These are phyloP conservation scores for Cottus gobio DNA, from an alignment of 2,113 vertebrate genomes.

Conservation along the genomic window DNA sequence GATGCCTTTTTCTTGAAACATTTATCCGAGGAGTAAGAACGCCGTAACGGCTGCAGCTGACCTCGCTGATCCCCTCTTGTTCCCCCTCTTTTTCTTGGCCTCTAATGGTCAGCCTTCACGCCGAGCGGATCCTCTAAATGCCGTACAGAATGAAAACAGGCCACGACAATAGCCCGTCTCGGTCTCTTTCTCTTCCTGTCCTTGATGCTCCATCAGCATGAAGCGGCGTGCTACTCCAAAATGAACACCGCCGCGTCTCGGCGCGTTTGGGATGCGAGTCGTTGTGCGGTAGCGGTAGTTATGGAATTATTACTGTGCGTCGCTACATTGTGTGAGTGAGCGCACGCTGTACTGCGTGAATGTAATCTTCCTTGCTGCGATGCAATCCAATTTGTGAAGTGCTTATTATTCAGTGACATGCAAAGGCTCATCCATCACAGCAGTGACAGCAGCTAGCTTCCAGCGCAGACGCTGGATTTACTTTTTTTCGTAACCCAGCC, in stretches of 20 bases:
- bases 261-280: conserved; percentile 13
- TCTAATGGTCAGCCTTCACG: conserved; percentile 50
- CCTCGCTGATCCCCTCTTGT: conserved; percentile 23
- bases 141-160: conserved; percentile 33
- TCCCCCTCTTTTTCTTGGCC: background rate
- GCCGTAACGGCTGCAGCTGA: conserved; percentile 40
- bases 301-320: conserved; percentile 16
- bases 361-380: conserved; percentile 53
- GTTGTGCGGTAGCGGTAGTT: conserved; percentile 23
- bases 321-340: background rate
- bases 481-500: background rate
- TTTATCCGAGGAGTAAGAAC: conserved; percentile 54
- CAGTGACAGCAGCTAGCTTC: conserved; percentile 40
- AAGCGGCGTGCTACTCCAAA: conserved; percentile 13
- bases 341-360: background rate
- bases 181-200: background rate
- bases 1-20: conserved; percentile 48
- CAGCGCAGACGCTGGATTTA: conserved; percentile 19
- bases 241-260: conserved; percentile 11
- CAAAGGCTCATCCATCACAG: conserved; percentile 47
- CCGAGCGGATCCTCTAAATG: conserved; percentile 35
- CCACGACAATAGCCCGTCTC: conserved; percentile 23
- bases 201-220: conserved; percentile 36
- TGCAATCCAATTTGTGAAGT: conserved; percentile 63
- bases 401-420: conserved; percentile 58